phyloP scores from a whole-genome alignment of 2,113 vertebrate species.

The Neotragus pygmaeus region DNA sequence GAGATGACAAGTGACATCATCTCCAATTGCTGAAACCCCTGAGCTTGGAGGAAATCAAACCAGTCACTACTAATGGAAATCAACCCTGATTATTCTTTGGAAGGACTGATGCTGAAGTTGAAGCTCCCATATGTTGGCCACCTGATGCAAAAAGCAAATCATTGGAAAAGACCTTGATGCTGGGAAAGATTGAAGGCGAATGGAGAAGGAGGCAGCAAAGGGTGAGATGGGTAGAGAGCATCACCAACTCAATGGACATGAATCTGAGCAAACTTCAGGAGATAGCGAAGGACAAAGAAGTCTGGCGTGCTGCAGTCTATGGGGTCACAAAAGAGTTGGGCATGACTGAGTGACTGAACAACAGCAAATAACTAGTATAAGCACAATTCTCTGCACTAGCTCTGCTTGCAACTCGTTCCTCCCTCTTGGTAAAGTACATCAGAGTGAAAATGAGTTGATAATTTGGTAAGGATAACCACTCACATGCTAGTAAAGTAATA shows the following conservation, averaged over 20 bases:
- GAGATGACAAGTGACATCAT: background rate
- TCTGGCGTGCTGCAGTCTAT: fast-evolving
- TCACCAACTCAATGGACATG: background rate
- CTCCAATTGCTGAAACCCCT: background rate
- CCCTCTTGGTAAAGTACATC: background rate
- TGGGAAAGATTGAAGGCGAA: background rate
- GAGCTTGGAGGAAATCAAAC: background rate
- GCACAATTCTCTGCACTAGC: background rate
- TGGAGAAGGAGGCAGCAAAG: background rate
- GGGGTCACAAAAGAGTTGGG: fast-evolving
- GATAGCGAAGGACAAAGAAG: background rate
- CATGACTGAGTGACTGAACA: background rate
- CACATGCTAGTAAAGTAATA: no score
- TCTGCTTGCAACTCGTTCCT: fast-evolving
- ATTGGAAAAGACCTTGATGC: background rate
- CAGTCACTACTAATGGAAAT: background rate
- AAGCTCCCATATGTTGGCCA: background rate
- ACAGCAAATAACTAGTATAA: fast-evolving
- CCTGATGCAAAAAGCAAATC: background rate
- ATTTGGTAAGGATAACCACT: background rate
- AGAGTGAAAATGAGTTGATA: background rate
- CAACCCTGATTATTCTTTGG: background rate
- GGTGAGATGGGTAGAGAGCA: background rate
- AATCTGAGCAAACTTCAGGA: background rate
- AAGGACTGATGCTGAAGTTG: background rate